These are phyloP conservation scores for Melangyna quadrimaculata DNA, from an alignment of 2,888 invertebrate species.

Conservation along the genomic window DNA sequence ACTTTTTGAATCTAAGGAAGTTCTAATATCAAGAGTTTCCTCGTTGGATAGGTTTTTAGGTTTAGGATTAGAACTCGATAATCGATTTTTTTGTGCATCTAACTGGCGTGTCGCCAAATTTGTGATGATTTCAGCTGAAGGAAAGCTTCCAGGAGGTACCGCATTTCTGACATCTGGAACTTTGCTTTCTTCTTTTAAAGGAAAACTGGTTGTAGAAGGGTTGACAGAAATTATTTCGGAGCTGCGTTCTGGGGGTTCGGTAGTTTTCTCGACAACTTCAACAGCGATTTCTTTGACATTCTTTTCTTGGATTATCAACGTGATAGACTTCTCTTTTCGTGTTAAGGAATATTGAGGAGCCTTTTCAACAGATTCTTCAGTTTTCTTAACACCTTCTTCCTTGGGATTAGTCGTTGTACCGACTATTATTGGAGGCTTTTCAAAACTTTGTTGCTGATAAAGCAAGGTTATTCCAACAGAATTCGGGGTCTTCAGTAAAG, in stretches of 20 bases:
- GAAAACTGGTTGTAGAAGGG: not conserved
- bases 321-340: not conserved
- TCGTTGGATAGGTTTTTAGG: not conserved
- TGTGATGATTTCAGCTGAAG: not conserved
- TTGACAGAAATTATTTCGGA: not conserved
- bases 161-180: not conserved
- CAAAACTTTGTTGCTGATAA: constrained; percentile 31
- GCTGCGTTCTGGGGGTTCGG: not conserved
- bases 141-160: not conserved
- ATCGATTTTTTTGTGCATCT: not conserved
- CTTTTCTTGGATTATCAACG: not conserved
- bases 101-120: not conserved
- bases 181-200: not conserved
- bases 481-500: constrained; percentile 36
- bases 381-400: not conserved
- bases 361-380: not conserved
- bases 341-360: not conserved
- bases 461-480: constrained; percentile 52
- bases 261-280: not conserved
- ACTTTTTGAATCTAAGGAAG: not conserved
- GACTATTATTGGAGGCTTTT: not conserved
- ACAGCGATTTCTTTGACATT: not conserved
- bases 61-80: no score
- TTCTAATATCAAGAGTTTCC: not conserved
- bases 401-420: not conserved